These are phyloP conservation scores for Papilio helenus DNA, from an alignment of 1,140 invertebrate species.

Conservation along the genomic window DNA sequence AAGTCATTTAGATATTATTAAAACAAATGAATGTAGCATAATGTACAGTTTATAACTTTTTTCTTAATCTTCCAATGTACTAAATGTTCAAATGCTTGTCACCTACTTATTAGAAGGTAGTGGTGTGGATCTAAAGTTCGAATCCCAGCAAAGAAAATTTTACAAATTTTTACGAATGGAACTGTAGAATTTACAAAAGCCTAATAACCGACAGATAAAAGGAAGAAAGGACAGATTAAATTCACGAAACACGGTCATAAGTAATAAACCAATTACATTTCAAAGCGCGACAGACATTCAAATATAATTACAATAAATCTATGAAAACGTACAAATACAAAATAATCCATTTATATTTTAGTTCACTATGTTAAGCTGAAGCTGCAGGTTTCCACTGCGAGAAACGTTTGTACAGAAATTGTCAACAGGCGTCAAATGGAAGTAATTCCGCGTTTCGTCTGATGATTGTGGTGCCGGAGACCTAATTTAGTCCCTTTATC, in stretches of 20 bases:
- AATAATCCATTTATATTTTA: neutral
- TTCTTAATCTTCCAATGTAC: too few relatives aligned
- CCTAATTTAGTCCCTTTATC: too few relatives aligned
- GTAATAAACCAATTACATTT: conserved; percentile 5
- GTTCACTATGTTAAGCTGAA: neutral
- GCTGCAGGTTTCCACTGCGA: neutral
- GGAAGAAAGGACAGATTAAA: neutral
- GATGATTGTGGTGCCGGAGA: too few relatives aligned
- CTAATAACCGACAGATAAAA: too few relatives aligned
- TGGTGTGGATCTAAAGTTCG: too few relatives aligned
- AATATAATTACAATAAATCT: neutral
- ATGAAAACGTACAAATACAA: neutral
- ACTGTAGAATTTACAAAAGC: too few relatives aligned
- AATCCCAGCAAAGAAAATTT: neutral
- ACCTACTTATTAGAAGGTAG: too few relatives aligned
- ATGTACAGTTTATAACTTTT: too few relatives aligned
- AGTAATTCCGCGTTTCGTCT: too few relatives aligned
- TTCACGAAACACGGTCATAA: neutral
- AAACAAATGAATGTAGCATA: neutral
- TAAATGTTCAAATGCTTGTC: too few relatives aligned
- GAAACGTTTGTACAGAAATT: too few relatives aligned
- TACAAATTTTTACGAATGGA: neutral
- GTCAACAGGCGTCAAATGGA: too few relatives aligned
- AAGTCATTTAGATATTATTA: neutral
- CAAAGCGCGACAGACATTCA: neutral